Conservation (phyloP, 2,797 vertebrate genomes). For the Darevskia nairensis region DNA sequence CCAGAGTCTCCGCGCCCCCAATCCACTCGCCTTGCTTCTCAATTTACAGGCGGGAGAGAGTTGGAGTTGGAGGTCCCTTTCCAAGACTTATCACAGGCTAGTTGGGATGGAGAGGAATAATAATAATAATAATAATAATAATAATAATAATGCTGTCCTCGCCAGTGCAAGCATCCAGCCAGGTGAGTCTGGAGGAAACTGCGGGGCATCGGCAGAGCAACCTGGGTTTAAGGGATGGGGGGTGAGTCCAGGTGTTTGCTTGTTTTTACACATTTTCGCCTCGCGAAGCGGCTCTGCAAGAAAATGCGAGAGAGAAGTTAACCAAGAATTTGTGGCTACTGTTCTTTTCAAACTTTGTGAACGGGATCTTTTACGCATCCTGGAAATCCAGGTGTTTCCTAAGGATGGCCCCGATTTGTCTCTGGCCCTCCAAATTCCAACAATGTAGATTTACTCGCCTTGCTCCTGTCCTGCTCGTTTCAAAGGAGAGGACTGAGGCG, state of each 20-base stretch:
- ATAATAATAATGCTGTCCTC: too few relatives aligned
- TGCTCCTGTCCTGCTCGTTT: neutral
- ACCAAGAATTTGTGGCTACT: neutral
- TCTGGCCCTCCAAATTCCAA: conserved; percentile 15
- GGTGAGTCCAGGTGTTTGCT: neutral
- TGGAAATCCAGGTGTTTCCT: conserved; percentile 51
- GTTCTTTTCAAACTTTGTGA: too few relatives aligned
- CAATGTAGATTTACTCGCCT: neutral
- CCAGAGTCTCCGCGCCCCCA: neutral
- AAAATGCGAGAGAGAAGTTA: conserved; percentile 20
- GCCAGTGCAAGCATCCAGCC: neutral
- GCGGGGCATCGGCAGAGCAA: neutral
- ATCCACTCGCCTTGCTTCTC: conserved; percentile 64
- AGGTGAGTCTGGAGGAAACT: neutral
- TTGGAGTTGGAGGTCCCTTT: neutral
- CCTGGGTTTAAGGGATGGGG: neutral
- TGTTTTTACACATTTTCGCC: neutral
- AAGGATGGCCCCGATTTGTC: conserved; percentile 39
- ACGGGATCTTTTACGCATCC: neutral
- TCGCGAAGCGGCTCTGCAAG: conserved; percentile 12
- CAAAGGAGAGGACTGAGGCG: too few relatives aligned
- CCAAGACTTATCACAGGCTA: neutral
- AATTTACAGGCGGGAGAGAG: conserved; percentile 18
- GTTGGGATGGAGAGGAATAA: neutral
- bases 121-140: too few relatives aligned